phyloP scores from a whole-genome alignment of 2,113 vertebrate genomes.

The Thryonomys swinderianus region DNA sequence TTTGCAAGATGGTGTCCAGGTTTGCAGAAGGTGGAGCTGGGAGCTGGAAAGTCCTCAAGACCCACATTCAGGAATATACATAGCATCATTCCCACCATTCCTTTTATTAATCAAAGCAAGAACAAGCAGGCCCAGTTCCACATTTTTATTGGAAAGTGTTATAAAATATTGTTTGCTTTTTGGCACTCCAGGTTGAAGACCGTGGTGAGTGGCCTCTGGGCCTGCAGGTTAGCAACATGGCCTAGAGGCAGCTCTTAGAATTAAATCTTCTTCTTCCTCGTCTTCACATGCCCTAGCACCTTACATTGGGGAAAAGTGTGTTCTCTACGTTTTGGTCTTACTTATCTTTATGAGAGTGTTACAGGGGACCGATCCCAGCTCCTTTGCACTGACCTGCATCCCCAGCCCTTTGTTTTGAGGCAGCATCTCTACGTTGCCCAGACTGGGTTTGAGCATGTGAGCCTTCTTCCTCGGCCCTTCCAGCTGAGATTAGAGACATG shows the following conservation, averaged over 20 bases:
- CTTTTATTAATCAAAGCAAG: neutral
- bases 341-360: neutral
- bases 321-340: neutral
- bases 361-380: neutral
- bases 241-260: neutral
- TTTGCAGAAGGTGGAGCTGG: neutral
- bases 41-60: neutral
- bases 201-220: neutral
- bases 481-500: neutral
- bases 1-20: rapidly evolving
- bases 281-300: neutral
- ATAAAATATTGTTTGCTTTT: neutral
- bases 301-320: neutral
- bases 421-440: neutral
- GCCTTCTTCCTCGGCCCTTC: neutral
- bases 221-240: too few relatives aligned
- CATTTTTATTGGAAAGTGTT: neutral
- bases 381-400: neutral
- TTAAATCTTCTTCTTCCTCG: neutral
- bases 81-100: neutral
- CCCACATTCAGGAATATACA: neutral
- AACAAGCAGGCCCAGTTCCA: neutral
- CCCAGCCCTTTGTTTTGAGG: neutral
- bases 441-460: neutral
- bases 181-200: neutral